phyloP scores from a whole-genome alignment of 1,140 invertebrate species.

The Lamellibrachia luymesi region DNA sequence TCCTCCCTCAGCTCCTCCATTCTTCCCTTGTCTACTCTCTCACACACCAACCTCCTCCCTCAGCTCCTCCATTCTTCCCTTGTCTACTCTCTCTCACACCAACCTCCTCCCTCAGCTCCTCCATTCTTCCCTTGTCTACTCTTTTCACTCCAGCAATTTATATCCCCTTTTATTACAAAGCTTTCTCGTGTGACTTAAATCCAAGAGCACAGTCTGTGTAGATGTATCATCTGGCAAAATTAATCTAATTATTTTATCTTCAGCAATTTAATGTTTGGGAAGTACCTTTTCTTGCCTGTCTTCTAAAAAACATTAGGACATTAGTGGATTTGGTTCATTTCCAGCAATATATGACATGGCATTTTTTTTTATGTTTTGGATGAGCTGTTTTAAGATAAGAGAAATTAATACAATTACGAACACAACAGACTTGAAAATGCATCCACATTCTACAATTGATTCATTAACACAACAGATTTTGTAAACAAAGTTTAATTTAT shows the following conservation, averaged over 20 bases:
- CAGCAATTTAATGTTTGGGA: background rate
- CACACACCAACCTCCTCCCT: too few relatives aligned
- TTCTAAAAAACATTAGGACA: background rate
- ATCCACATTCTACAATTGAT: too few relatives aligned
- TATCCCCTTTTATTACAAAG: background rate
- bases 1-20: too few relatives aligned
- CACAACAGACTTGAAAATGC: background rate
- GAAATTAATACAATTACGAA: background rate
- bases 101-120: too few relatives aligned
- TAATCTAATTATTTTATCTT: background rate
- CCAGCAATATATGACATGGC: background rate
- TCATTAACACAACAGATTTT: background rate
- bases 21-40: too few relatives aligned
- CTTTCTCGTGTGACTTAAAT: background rate
- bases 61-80: too few relatives aligned
- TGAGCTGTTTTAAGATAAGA: background rate
- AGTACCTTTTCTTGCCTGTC: background rate
- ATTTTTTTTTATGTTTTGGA: background rate
- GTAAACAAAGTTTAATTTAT: background rate
- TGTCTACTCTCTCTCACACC: too few relatives aligned
- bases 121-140: too few relatives aligned
- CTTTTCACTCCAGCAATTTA: too few relatives aligned
- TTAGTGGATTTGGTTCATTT: background rate
- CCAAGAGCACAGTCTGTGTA: background rate
- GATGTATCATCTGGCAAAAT: background rate